phyloP scores from a whole-genome alignment of 2,888 invertebrate genomes.

The Actias luna region DNA sequence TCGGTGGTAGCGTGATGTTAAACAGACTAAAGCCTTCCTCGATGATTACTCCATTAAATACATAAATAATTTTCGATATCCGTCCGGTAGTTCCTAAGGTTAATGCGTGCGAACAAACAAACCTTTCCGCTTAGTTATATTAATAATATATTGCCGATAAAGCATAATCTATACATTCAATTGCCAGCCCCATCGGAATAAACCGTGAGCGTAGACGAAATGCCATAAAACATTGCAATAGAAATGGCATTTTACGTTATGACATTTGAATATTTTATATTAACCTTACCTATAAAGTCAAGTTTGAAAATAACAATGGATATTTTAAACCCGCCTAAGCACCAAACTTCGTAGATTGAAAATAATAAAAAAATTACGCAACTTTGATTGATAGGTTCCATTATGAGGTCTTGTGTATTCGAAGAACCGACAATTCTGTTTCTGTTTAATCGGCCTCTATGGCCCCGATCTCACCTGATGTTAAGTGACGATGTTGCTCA shows the following conservation, averaged over 20 bases:
- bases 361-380: neutral
- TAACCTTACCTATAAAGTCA: constrained; percentile 1
- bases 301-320: neutral
- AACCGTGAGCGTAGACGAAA: neutral
- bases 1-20: no score
- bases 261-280: constrained; percentile 5
- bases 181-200: neutral
- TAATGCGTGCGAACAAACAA: no score
- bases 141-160: no score
- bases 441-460: neutral
- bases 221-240: constrained; percentile 4
- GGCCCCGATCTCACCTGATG: no score
- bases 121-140: no score
- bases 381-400: neutral
- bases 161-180: neutral
- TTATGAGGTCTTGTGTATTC: neutral
- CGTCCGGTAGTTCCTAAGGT: no score
- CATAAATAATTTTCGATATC: no score
- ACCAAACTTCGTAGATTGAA: neutral
- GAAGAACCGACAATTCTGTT: neutral
- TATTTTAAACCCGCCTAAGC: no score
- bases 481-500: no score
- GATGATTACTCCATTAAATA: no score
- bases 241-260: neutral
- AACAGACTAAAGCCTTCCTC: no score